phyloP scores from a whole-genome alignment of 2,113 vertebrate species.

The Myotis davidii region DNA sequence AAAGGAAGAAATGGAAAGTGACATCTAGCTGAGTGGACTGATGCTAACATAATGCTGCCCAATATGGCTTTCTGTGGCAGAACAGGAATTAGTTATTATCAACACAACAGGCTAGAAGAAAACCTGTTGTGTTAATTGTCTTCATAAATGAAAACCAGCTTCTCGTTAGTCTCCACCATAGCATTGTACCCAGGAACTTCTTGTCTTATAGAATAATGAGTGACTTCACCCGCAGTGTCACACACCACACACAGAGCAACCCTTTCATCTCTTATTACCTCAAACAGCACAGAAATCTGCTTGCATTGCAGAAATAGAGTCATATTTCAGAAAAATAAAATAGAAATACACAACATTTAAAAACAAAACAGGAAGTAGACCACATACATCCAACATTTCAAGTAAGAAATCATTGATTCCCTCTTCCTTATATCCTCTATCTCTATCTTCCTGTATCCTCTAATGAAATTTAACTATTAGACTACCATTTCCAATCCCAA shows the following conservation, averaged over 20 bases:
- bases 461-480: not conserved
- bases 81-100: conserved; percentile 53
- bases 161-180: not conserved
- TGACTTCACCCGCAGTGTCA: not conserved
- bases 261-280: not conserved
- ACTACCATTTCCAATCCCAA: not conserved
- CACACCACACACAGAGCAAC: not conserved
- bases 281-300: not conserved
- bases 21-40: not conserved
- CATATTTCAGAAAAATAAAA: not conserved
- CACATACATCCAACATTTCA: not conserved
- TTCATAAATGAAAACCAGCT: conserved; percentile 45
- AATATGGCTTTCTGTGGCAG: not conserved
- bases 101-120: conserved; percentile 23
- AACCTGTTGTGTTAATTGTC: not conserved
- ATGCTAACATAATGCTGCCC: not conserved
- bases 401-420: not conserved
- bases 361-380: not conserved
- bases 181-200: not conserved
- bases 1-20: conserved; percentile 23
- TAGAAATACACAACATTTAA: not conserved
- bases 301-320: not conserved
- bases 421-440: not conserved
- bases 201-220: not conserved
- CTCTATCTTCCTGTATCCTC: not conserved